Percentiles rank a stretch among this genome's conserved stretches.
Conservation (phyloP, 2,888 invertebrate species). For the Ochropacha duplaris region DNA sequence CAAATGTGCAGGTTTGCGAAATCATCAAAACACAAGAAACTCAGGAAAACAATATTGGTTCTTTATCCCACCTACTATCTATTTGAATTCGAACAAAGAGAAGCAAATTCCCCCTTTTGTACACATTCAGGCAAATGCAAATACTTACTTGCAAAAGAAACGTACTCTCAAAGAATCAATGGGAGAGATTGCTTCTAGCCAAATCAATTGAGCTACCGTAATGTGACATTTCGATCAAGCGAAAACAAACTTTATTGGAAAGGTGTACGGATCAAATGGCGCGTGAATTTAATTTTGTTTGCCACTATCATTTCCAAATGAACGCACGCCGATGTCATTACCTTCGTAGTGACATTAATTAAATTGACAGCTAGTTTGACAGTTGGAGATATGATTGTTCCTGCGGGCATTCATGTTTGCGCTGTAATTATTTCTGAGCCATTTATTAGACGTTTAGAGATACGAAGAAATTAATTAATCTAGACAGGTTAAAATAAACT, state of each 20-base stretch:
- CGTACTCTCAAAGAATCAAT: slow-evolving; percentile 59
- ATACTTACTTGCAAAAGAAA: slow-evolving; percentile 59
- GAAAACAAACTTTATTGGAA: slow-evolving; percentile 23
- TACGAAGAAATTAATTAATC: neutral
- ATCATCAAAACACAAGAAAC: slow-evolving; percentile 7
- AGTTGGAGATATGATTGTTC: slow-evolving; percentile 63
- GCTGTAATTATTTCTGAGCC: slow-evolving; percentile 66
- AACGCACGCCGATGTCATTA: slow-evolving; percentile 63
- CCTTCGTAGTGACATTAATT: slow-evolving; percentile 61
- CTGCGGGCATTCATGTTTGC: slow-evolving; percentile 48
- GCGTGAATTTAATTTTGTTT: slow-evolving; percentile 25
- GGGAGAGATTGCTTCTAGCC: slow-evolving; percentile 58
- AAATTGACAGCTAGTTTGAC: slow-evolving; percentile 68
- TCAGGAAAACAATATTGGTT: slow-evolving; percentile 37
- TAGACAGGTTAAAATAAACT: no score
- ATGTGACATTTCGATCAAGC: slow-evolving; percentile 13
- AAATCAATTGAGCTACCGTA: slow-evolving; percentile 47
- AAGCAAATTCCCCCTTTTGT: slow-evolving; percentile 63
- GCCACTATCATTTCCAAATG: slow-evolving; percentile 67
- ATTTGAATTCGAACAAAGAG: slow-evolving; percentile 55
- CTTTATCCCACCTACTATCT: slow-evolving; percentile 35
- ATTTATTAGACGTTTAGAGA: slow-evolving; percentile 42
- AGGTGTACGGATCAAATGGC: slow-evolving; percentile 19
- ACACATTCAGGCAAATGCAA: slow-evolving; percentile 64
- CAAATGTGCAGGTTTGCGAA: slow-evolving; percentile 2